Base-by-base conservation (phyloP, 2,888 invertebrate species). In the Cephalotes varians region DNA sequence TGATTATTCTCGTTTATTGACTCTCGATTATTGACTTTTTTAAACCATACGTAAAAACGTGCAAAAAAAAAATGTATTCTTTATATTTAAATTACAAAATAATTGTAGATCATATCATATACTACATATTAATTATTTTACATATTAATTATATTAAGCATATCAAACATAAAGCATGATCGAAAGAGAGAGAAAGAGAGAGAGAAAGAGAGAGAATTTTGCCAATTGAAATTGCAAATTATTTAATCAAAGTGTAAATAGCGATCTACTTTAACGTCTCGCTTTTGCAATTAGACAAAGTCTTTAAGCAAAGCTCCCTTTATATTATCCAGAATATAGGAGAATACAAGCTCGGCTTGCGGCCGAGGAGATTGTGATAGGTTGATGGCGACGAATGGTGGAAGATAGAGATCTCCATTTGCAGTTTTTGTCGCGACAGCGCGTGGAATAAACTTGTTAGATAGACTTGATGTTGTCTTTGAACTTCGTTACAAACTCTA, bases 401-500 rank as follows among this genome's bases (percentile, higher is more conserved):
- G 58, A 54, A 64, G 77, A 90, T 81, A 87, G 82, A 86, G 85
- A 89, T 88, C 85, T 87, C 58, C 82, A 73, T 72, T 86, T 81
- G 71, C 79, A 86, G 85, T 86, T 88, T 86, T 65, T 82, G 73
- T 80, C 81, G 80, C 64, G 34, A 81, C 81, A 88, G 62, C 82
- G 69, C 84, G 91, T 86, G 86, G 84, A 90, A 89, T 88, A 88
- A 92, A 90, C 89, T 88, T 89, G 88, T 90, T 91, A 88, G 88
- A 89, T 90, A 86, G 85, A 82, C 86, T 82, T 85, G 87, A 89
- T 91, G 90, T 91, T 92, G 90, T 91, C 89, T 88, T 88, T 89
- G 90, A 89, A 92, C 89, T 90, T 89, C 87, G 88, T 91, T 92
- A 90, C 84, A 81, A 81, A 81, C 72, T 67, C 81, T 85, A 62